Base-by-base conservation (phyloP, 2,797 vertebrate genomes). In the Typhlichthys eigenmanni region DNA sequence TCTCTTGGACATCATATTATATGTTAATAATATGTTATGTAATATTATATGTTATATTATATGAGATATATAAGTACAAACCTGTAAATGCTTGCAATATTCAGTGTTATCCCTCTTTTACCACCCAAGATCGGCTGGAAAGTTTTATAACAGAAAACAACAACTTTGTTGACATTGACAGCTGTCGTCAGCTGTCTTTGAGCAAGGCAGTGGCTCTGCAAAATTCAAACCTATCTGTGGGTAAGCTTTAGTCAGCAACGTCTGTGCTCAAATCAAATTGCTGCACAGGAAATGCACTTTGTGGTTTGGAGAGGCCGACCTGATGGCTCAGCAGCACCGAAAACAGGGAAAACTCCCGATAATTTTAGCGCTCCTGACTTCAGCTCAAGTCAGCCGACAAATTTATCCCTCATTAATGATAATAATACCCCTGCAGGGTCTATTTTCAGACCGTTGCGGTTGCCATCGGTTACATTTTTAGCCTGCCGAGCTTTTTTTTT, bases 331-430 rank as follows among this genome's bases (percentile, higher is more conserved):
- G 63, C 66, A 77, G 77, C 72, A 67, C 74, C 76, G 74, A 76
- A 72, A 83, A 82, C 81, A 75, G 64, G 74, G 76, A 83, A 80
- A 84, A 82, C 87, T 61, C 59, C 72, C 72, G 72, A 75, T 76
- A 71, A 76, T 85, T 81, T 84, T 80, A 86, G 89, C 71, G 69
- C 77, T 81, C 73, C 70, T 82, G 87, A 88, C 84, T 89, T 76
- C 56, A 29, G 83, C 72, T 68, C 76, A 84, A 88, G 82, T 85
- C 85, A 78, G 84, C 86, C 71, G 85, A 90, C 87, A 88, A 91
- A 90, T 90, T 79, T 88, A 91, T 87, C 85, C 89, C 80, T 81
- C 84, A 89, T 92, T 92, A 92, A 92, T 92, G 91, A 87, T 92
- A 92, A 93, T 92, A 87, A 90, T 91, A 91, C 87, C 89, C 88